A percentile compares a stretch with the other conserved stretches of the same genome.
Evolutionary conservation across 1,140 invertebrate species (phyloP).

Genomic region (Ericerus pela): DNA sequence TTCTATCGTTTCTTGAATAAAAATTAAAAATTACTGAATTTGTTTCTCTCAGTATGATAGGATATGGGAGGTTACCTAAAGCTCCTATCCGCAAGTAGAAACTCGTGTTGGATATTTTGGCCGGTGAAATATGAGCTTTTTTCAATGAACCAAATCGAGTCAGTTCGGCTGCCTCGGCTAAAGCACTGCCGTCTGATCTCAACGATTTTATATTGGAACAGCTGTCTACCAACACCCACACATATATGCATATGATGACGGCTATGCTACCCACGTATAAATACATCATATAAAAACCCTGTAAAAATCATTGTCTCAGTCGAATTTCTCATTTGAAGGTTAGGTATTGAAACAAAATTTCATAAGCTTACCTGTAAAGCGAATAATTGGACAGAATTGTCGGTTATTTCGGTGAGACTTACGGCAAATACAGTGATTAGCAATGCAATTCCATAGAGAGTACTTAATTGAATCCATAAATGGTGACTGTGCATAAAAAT

Average conservation of each 20-base stretch:
- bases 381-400: conserved; percentile 39
- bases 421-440: conserved; percentile 42
- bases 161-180: conserved; percentile 33
- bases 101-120: conserved; percentile 40
- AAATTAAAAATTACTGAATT: no score
- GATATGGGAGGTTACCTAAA: conserved; percentile 44
- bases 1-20: no score
- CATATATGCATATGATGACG: conserved; percentile 48
- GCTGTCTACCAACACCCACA: conserved; percentile 43
- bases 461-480: conserved; percentile 41
- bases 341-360: no score
- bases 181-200: conserved; percentile 22
- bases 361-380: conserved; percentile 45
- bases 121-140: conserved; percentile 38
- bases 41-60: no score
- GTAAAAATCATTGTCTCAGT: conserved; percentile 20
- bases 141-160: conserved; percentile 41
- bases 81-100: conserved; percentile 50
- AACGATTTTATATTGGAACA: conserved; percentile 32
- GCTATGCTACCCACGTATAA: conserved; percentile 45
- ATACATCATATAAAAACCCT: conserved; percentile 49
- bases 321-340: no score
- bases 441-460: conserved; percentile 44
- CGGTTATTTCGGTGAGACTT: conserved; percentile 42
- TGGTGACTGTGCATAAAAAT: conserved; percentile 33